Base-by-base conservation (phyloP, 2,113 vertebrate genomes). In the Phylloscopus whistleri region DNA sequence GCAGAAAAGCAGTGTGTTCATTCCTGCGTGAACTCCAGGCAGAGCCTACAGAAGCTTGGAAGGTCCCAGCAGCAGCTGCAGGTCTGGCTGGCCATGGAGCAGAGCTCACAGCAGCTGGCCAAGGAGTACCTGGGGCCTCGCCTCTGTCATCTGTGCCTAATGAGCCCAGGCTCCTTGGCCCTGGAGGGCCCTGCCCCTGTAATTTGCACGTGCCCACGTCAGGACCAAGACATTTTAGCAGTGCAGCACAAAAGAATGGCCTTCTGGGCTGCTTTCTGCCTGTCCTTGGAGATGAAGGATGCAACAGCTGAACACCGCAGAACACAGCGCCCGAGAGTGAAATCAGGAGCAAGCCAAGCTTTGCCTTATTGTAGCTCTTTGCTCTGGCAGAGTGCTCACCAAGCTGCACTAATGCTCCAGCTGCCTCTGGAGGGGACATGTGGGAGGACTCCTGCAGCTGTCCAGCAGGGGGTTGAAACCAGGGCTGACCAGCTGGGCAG, bases 41-140 rank as follows among this genome's bases (percentile, higher is more conserved):
- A 74, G 84, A 89, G 55, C 73, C 63, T 35, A 10, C 28, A 74
- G 88, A 86, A 95, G 53, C 80, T 39, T 23, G 51, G 68, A 72
- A 90, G 70, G 85, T 87, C 88, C 74, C 90, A 82, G 93, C 56
- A 94, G 88, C 88, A 93, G 78, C 90, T 91, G 90, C 64, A 55
- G 74, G 52, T 59, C 48, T 63, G 85, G 18, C 88, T 87, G 56
- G 52, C 74, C 48, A 3, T 6, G 26, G 43, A 70, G 51, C 77
- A 44, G 72, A 91, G 76, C 72, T 66, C 33, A 44, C 21, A 66
- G 84, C 90, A 89, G 76, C 68, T 73, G 69, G 81, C 68, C 10
- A 11, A 49, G 46, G 41, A n/a, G 24, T 39, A 87, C 41, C 73
- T 66, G 59, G 35, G 81, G 37, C 82, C 48, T 39, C 2, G 4